Evolutionary conservation across 30 jellyfish, hydroid and myxozoan genomes (phyloP).

Genomic region (Pseudorhiza aurosa): DNA sequence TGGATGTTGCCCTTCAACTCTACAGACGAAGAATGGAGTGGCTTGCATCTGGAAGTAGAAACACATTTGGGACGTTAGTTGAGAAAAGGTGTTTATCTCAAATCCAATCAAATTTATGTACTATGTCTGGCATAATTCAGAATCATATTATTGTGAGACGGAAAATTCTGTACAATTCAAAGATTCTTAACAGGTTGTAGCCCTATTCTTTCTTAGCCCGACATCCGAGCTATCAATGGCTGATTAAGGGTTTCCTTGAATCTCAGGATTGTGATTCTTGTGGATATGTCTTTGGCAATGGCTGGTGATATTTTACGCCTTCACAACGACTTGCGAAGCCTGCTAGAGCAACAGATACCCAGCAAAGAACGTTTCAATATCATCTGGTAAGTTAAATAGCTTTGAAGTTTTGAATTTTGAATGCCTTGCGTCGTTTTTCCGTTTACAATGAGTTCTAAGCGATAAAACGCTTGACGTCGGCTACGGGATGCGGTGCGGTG

Average conservation of each 20-base stretch:
- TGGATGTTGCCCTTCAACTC: conserved; percentile 53
- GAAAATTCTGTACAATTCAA: too few species aligned
- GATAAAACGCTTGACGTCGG: too few species aligned
- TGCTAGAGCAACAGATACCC: conserved; percentile 83
- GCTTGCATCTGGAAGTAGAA: conserved; percentile 78
- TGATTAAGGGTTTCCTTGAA: too few species aligned
- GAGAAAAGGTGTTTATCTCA: conserved; percentile 59
- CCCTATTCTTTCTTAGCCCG: too few species aligned
- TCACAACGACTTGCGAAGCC: conserved; percentile 48
- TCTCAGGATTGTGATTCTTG: conserved; percentile 75
- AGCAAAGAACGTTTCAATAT: conserved; percentile 60
- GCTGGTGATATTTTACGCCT: conserved; percentile 57
- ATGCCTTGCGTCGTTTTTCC: too few species aligned
- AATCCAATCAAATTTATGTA: neutral
- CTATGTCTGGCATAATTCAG: too few species aligned
- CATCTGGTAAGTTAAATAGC: conserved; percentile 66
- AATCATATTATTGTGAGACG: neutral
- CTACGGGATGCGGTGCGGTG: too few species aligned
- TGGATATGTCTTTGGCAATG: conserved; percentile 80
- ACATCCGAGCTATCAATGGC: too few species aligned
- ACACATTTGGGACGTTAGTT: conserved; percentile 71
- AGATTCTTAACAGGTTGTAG: too few species aligned
- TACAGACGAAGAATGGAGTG: conserved; percentile 81
- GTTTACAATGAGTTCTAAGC: too few species aligned
- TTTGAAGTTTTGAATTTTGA: too few species aligned